A percentile compares a stretch with the other conserved stretches of the same genome.
These are phyloP conservation scores for Limnephilus rhombicus DNA, from an alignment of 2,888 invertebrate genomes.

Conservation along the genomic window DNA sequence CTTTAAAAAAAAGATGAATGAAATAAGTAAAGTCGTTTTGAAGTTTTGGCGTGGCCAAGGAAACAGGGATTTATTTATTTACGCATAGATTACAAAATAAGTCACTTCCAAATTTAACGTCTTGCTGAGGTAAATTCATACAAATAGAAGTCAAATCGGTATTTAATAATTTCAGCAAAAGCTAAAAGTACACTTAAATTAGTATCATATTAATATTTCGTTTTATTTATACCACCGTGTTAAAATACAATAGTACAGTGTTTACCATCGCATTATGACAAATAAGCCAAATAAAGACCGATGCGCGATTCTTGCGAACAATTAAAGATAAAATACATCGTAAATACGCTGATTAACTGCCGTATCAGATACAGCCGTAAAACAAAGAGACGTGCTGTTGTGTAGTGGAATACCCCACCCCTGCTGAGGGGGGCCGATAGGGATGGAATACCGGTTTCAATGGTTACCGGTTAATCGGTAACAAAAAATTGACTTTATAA, in stretches of 20 bases:
- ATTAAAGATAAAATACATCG: slow-evolving; percentile 62
- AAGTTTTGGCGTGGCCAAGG: no score
- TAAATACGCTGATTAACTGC: slow-evolving; percentile 64
- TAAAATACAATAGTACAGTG: neutral
- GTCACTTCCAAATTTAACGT: no score
- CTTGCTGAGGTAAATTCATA: no score
- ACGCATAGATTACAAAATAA: no score
- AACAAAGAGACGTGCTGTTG: slow-evolving; percentile 54
- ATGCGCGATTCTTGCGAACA: slow-evolving; percentile 50
- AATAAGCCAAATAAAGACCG: slow-evolving; percentile 15
- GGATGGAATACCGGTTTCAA: neutral
- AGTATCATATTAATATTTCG: neutral
- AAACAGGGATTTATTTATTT: no score
- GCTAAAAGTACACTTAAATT: no score
- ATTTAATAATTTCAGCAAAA: no score
- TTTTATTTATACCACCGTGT: neutral
- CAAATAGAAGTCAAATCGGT: no score
- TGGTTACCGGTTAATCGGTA: neutral
- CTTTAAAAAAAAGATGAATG: no score
- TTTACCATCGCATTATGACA: neutral
- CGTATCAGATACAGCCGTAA: slow-evolving; percentile 62
- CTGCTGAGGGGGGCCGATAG: neutral
- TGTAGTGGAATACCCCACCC: slow-evolving; percentile 30
- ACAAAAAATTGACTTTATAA: neutral
- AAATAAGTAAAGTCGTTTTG: no score